A percentile compares a stretch with the other conserved stretches of the same genome.
phyloP scores from a whole-genome alignment of 2,113 vertebrate genomes.

The Odontesthes bonariensis region DNA sequence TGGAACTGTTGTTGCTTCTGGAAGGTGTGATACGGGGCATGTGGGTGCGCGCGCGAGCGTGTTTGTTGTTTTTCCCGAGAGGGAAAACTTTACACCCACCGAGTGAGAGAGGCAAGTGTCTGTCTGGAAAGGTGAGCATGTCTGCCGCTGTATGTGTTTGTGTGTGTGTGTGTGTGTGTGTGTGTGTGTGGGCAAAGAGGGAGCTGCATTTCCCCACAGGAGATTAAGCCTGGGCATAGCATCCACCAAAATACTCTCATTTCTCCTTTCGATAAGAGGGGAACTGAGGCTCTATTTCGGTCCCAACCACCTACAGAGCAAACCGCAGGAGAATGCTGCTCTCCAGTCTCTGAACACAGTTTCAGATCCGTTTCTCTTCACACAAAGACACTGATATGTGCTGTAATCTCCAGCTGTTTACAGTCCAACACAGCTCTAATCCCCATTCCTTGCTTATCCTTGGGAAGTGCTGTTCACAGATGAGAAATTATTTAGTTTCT shows the following conservation, averaged over 20 bases:
- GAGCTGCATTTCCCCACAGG: slow-evolving; percentile 54
- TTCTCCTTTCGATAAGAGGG: slow-evolving; percentile 71
- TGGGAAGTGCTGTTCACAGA: background rate
- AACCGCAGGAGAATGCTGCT: slow-evolving; percentile 51
- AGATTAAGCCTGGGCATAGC: slow-evolving; percentile 72
- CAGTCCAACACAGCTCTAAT: slow-evolving; percentile 40
- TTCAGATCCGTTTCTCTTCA: slow-evolving; percentile 53
- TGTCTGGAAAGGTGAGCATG: slow-evolving; percentile 62
- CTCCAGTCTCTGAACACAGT: slow-evolving; percentile 46
- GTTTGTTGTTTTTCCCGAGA: slow-evolving; percentile 39
- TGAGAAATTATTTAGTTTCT: background rate
- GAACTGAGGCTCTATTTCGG: slow-evolving; percentile 75
- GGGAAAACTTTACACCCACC: slow-evolving; percentile 65
- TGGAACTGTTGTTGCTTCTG: slow-evolving; percentile 45
- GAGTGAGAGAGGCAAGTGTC: slow-evolving; percentile 56
- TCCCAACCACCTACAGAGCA: slow-evolving; percentile 66
- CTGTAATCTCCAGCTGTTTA: slow-evolving; percentile 56
- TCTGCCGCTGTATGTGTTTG: slow-evolving; percentile 40
- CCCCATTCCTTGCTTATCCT: background rate
- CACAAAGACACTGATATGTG: slow-evolving; percentile 32
- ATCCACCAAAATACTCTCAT: slow-evolving; percentile 65
- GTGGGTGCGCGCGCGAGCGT: background rate
- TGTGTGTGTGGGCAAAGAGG: slow-evolving; percentile 45
- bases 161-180: slow-evolving; percentile 44
- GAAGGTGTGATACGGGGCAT: slow-evolving; percentile 51